Evolutionary conservation across 2,113 vertebrate species (phyloP).

Genomic region (Petrocephalus microphthalmus): DNA sequence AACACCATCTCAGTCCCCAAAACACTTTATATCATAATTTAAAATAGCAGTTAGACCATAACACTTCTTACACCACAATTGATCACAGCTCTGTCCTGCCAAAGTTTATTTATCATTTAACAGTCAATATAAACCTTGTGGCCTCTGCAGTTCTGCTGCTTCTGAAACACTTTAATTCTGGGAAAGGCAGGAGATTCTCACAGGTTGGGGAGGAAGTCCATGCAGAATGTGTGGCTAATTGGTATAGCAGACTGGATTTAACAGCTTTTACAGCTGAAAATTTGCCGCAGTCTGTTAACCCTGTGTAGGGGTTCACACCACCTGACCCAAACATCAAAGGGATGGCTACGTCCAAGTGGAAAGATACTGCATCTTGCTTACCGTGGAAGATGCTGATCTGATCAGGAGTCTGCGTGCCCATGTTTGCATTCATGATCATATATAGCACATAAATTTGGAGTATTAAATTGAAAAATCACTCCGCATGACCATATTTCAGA

Average conservation of each 20-base stretch:
- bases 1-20: not conserved
- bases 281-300: not conserved
- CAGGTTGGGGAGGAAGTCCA: not conserved
- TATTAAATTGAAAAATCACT: not conserved
- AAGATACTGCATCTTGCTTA: not conserved
- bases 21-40: not conserved
- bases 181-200: not conserved
- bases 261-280: not conserved
- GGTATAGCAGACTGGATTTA: not conserved
- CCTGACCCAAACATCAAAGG: not conserved
- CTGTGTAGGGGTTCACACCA: not conserved
- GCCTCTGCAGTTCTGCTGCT: not conserved
- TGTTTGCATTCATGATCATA: not conserved
- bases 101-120: not conserved
- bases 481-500: not conserved
- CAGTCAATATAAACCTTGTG: not conserved
- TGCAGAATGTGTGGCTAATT: not conserved
- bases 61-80: not conserved
- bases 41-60: not conserved
- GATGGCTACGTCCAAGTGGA: not conserved
- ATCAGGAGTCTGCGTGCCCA: not conserved
- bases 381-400: not conserved
- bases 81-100: not conserved
- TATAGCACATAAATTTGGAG: not conserved
- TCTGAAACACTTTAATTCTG: not conserved